Evolutionary conservation across 2,113 vertebrate species (phyloP), one percentile per base, ranked within the genome.

Genomic region (Crotalus viridis): DNA sequence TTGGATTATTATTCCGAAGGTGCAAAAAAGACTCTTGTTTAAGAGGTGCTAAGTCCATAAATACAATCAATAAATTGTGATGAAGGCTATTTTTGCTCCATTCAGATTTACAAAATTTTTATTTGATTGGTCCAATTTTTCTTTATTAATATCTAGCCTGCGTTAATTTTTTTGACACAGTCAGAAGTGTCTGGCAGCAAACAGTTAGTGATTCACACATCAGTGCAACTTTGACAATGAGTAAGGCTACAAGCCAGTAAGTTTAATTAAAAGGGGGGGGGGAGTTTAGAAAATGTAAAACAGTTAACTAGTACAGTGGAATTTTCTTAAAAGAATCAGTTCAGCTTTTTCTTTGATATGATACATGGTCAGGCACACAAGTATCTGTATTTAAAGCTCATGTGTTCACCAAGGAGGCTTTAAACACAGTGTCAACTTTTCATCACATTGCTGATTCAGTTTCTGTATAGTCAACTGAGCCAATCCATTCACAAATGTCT

Each of bases 81-180:
- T 7, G 17, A 85, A 56, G 26, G 0, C 12, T 9, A 0, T 85
- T 3, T 8, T 91, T 88, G 22, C 92, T 88, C 39, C 0, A 5
- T 88, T n/a, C 46, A 91, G 88, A 93, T 87, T 90, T 95, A 85
- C 87, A 52, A 3, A 95, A 7, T 90, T 93, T 57, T 91, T 94
- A 22, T 92, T 92, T 91, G 59, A 48, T 90, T 9, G 0, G 3
- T 93, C 51, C 33, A 89, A 54, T 33, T 69, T 74, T 89, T 6
- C 5, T n/a, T 90, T 93, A 81, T 69, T 87, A 69, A 94, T 59
- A 93, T 85, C 22, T 0, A 85, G 0, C 64, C 39, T 55, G 10
- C 74, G 90, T 92, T 94, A 90, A 92, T 93, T 94, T 95, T 46
- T 93, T 93, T 90, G 92, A 89, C 93, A 59, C n/a, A 93, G 86